These are phyloP conservation scores for Nipponia nippon DNA, from an alignment of 2,113 vertebrate species.

Conservation along the genomic window DNA sequence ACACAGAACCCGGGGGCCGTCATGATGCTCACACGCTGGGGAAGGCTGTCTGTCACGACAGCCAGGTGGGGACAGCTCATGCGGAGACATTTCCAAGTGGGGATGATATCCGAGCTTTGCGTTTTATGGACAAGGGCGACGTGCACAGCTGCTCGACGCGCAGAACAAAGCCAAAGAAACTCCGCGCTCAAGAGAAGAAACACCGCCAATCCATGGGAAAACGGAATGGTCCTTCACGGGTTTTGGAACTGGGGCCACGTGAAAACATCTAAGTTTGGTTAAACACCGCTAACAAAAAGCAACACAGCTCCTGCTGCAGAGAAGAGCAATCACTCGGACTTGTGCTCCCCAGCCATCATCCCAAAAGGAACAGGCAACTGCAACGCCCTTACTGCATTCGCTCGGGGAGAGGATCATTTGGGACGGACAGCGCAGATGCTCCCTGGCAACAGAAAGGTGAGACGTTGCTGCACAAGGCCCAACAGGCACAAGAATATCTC, in stretches of 20 bases:
- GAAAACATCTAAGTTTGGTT: neutral
- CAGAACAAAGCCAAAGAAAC: neutral
- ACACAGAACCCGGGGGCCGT: neutral
- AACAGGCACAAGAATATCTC: neutral
- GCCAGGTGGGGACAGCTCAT: neutral
- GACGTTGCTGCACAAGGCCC: neutral
- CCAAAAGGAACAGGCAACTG: neutral
- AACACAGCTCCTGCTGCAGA: neutral
- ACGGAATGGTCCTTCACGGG: fast-evolving
- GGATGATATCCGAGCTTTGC: neutral
- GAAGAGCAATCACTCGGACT: neutral
- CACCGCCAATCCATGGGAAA: neutral
- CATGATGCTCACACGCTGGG: neutral
- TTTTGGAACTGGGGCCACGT: neutral
- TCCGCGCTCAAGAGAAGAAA: neutral
- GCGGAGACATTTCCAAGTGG: neutral
- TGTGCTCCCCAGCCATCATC: fast-evolving
- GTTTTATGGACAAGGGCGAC: neutral
- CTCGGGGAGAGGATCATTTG: fast-evolving
- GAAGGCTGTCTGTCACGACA: neutral
- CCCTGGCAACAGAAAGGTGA: neutral
- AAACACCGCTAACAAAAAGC: neutral
- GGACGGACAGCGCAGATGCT: fast-evolving
- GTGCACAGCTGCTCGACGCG: fast-evolving
- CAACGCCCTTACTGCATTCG: fast-evolving